Evolutionary conservation across 1,140 invertebrate species (phyloP), one percentile per base, ranked within the genome.

Genomic region (Drusus annulatus): DNA sequence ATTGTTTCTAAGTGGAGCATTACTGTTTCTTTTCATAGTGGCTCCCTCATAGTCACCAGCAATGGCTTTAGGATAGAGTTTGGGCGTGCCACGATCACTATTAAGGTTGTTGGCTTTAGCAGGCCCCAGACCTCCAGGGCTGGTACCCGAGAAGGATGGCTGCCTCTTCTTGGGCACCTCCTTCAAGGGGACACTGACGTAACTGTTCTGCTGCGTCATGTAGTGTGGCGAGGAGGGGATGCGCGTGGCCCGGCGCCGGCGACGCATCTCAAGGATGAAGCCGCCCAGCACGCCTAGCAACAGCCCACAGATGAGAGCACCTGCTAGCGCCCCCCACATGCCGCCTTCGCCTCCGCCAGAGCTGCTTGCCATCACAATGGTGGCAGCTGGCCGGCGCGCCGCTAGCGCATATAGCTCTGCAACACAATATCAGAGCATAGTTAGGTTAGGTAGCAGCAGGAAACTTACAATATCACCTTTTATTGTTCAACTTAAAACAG

Each of bases 131-230:
- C 91, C 91, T 65, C 91, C 91, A 8, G 91, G 89, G 10, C 60
- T 88, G 84, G 85, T 84, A 83, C 91, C 89, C 2, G 89, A 88
- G 87, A 92, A 91, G 16, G 91, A 91, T 54, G 89, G 89, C 81
- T 90, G 92, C 0, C 89, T 88, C 86, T 90, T 93, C 88, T 89
- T 90, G 60, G 87, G 89, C 3, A 88, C 92, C 84, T 91, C 93
- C 85, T 94, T 95, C 69, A 95, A 88, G 0, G 94, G 95, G 36
- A 96, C 92, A n/a, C 94, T 93, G 56, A 95, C 94, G 85, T 96
- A 96, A 78, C 94, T 93, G 86, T 96, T 96, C 84, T 94, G 94
- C 84, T 95, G 95, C 0, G 93, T 93, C 71, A 95, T 95, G 84
- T 96, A 96, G 86, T 95, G 94, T 0, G 94, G 94, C 65, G 87